phyloP scores from a whole-genome alignment of 1,140 invertebrate species.

The Papilio dardanus region DNA sequence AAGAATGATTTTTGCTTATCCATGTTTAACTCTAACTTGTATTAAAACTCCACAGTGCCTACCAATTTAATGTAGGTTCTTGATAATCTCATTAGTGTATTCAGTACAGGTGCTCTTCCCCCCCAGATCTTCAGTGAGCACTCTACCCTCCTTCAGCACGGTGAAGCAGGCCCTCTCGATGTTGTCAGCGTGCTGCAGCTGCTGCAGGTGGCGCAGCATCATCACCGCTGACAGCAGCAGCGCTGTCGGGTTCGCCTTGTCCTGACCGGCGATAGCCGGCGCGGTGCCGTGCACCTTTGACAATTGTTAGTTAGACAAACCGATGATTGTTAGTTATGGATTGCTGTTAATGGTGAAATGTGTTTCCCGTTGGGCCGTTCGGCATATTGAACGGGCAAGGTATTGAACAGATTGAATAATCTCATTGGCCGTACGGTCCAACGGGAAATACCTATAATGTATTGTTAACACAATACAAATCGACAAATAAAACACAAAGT shows the following conservation, averaged over 20 bases:
- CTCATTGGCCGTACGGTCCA: too few species aligned
- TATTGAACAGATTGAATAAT: too few species aligned
- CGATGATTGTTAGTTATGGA: not conserved
- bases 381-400: too few species aligned
- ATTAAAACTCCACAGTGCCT: not conserved
- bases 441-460: too few species aligned
- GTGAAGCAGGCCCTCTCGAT: constrained; percentile 96
- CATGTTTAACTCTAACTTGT: too few species aligned
- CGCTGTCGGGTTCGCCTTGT: constrained; percentile 99
- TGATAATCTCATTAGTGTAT: constrained; percentile 65
- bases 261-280: constrained; percentile 99
- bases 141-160: constrained; percentile 93
- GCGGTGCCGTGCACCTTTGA: constrained; percentile 98
- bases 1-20: too few species aligned
- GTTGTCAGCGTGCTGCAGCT: constrained; percentile 89
- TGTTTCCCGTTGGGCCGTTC: too few species aligned
- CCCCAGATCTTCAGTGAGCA: constrained; percentile 96
- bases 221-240: constrained; percentile 97
- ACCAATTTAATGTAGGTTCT: constrained; percentile 42
- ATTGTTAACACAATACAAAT: not conserved
- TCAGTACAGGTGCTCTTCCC: constrained; percentile 82
- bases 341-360: too few species aligned
- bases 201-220: constrained; percentile 98
- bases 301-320: constrained; percentile 30
- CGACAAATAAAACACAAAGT: not conserved